Percentiles rank a stretch among this genome's conserved stretches.
These are phyloP conservation scores for Actinia tenebrosa DNA, from an alignment of 64 coral and sea anemone species.

Conservation along the genomic window DNA sequence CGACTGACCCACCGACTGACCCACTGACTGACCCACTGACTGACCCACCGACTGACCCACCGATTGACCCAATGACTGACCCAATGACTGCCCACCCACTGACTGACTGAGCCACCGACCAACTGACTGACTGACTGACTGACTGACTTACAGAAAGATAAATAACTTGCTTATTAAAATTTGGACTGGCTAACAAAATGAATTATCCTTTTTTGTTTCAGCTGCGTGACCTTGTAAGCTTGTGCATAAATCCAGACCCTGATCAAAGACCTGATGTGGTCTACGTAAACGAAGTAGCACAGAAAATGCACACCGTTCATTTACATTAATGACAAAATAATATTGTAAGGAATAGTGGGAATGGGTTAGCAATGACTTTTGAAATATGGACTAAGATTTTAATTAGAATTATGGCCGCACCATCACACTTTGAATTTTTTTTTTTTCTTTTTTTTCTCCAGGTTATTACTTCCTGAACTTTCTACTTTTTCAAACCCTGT, in stretches of 20 bases:
- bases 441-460: too few relatives aligned
- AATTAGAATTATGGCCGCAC: too few relatives aligned
- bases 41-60: neutral
- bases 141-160: neutral
- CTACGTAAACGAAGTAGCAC: slow-evolving; percentile 85
- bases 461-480: too few relatives aligned
- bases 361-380: neutral
- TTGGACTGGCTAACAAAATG: neutral
- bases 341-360: neutral
- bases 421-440: too few relatives aligned
- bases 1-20: too few relatives aligned
- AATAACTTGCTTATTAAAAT: neutral
- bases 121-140: neutral
- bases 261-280: slow-evolving; percentile 85
- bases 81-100: neutral
- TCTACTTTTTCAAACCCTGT: too few relatives aligned
- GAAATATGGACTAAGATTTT: too few relatives aligned
- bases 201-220: slow-evolving; percentile 17
- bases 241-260: slow-evolving; percentile 86
- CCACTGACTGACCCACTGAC: neutral
- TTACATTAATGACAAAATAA: slow-evolving; percentile 19
- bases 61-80: neutral
- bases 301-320: slow-evolving; percentile 36
- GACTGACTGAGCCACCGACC: neutral
- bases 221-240: slow-evolving; percentile 82